Conservation (phyloP, 2,797 vertebrate genomes). For the Diceros bicornis region DNA sequence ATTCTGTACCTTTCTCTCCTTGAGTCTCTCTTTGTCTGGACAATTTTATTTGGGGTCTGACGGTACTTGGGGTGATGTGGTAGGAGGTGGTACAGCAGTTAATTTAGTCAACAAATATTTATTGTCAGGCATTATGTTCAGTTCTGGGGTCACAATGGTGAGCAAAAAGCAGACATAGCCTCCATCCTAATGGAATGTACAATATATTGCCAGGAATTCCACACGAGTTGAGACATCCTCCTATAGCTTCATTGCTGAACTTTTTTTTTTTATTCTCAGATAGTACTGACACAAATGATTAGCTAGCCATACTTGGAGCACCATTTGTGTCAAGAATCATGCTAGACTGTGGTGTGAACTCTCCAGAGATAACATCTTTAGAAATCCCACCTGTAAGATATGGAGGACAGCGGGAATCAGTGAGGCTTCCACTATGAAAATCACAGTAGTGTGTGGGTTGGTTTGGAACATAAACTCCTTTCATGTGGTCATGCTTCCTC, state of each 20-base stretch:
- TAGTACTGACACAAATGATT: neutral
- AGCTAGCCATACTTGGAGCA: neutral
- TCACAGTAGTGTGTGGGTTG: neutral
- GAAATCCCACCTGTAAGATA: neutral
- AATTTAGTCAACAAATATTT: neutral
- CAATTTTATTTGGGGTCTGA: neutral
- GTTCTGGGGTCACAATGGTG: rapidly evolving
- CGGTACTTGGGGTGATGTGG: neutral
- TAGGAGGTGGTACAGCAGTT: neutral
- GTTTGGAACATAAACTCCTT: neutral
- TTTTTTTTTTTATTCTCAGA: neutral
- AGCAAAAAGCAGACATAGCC: neutral
- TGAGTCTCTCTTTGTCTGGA: neutral
- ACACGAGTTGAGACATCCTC: rapidly evolving
- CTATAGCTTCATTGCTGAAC: neutral
- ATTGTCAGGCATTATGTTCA: neutral
- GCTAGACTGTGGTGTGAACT: neutral
- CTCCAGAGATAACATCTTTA: neutral
- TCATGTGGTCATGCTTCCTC: neutral
- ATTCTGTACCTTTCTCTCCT: neutral
- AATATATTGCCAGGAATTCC: rapidly evolving
- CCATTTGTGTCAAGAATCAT: neutral
- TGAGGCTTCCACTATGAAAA: neutral
- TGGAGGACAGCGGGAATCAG: neutral
- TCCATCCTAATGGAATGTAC: no score